Evolutionary conservation across 2,797 vertebrate genomes (phyloP), one percentile per base, ranked within the genome.

Genomic region (Sebastes baramenuke): DNA sequence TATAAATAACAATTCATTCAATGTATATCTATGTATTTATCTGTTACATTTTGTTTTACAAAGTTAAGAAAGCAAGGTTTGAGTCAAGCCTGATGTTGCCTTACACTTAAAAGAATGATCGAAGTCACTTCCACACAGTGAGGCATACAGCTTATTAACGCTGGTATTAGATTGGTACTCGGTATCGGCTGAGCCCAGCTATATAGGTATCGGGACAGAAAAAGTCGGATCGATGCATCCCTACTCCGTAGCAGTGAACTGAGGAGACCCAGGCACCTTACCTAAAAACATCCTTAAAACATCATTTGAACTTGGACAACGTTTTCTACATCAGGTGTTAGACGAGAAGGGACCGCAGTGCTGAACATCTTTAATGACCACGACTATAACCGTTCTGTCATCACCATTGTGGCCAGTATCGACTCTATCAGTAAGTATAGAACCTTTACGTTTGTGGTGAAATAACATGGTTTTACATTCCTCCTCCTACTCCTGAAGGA

Each of bases 341-440:
- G 84, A 81, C 77, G 80, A 54, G 91, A 92, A 67, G 90, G 92
- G 25, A 90, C 92, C 64, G 88, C 95, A 2, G 95, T 96, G 72
- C 88, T 97, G 73, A 97, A 96, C 90, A 95, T 95, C 92, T 97
- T 96, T 88, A 96, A 94, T 75, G 95, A 97, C 92, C 83, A 85
- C 12, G 94, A 95, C 82, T 97, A 94, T 80, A 97, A 96, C 87
- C 95, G 95, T 75, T 97, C 95, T 0, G 94, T 97, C 90, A 96
- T 96, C 91, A 96, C 95, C 42, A 95, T 97, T 68, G 95, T 94
- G 82, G 89, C 89, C 78, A 85, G 80, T 65, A 64, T 96, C 55
- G 91, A 95, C 74, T 85, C 79, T 1, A 93, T 96, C 87, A 69
- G 95, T 97, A 85, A 96, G 95, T 88, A 54, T 46, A 24, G 12